A percentile compares a stretch with the other conserved stretches of the same genome.
Evolutionary conservation across 2,888 invertebrate genomes (phyloP).

Genomic region (Bimastos eiseni): DNA sequence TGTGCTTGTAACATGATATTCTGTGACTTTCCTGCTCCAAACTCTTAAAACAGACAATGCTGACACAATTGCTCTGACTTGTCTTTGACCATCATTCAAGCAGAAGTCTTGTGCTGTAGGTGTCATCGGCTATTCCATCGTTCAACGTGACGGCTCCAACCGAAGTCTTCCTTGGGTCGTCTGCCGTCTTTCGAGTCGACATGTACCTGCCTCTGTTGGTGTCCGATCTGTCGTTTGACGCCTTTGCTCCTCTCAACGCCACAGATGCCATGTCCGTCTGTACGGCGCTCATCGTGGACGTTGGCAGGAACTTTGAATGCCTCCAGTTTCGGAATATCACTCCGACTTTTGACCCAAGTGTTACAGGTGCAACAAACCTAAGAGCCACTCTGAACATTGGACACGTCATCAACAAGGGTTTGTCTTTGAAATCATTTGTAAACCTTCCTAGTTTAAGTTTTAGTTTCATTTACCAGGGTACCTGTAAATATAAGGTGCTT

Average conservation of each 20-base stretch:
- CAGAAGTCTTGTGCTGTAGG: background rate
- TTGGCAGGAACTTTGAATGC: slow-evolving; percentile 49
- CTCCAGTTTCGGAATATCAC: slow-evolving; percentile 43
- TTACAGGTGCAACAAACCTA: slow-evolving; percentile 46
- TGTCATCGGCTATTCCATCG: slow-evolving; percentile 20
- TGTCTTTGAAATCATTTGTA: background rate
- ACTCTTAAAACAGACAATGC: too few species aligned
- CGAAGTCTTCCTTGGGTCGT: slow-evolving; percentile 48
- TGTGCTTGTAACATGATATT: too few species aligned
- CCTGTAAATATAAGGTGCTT: background rate
- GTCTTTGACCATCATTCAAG: background rate
- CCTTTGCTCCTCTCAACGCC: slow-evolving; percentile 52
- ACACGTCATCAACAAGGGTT: slow-evolving; percentile 50
- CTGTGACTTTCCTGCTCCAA: too few species aligned
- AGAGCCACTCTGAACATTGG: slow-evolving; percentile 48
- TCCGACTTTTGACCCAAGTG: slow-evolving; percentile 34
- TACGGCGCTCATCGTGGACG: slow-evolving; percentile 28
- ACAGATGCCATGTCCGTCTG: slow-evolving; percentile 52
- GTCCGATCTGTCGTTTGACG: slow-evolving; percentile 46
- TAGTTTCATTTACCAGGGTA: background rate
- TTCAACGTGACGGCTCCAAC: slow-evolving; percentile 50
- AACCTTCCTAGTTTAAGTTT: background rate
- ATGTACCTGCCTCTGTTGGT: slow-evolving; percentile 51
- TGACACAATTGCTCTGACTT: too few species aligned
- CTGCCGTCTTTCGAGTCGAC: slow-evolving; percentile 48